Evolutionary conservation across 2,113 vertebrate species (phyloP).

Genomic region (Anarhynchus alexandrinus): DNA sequence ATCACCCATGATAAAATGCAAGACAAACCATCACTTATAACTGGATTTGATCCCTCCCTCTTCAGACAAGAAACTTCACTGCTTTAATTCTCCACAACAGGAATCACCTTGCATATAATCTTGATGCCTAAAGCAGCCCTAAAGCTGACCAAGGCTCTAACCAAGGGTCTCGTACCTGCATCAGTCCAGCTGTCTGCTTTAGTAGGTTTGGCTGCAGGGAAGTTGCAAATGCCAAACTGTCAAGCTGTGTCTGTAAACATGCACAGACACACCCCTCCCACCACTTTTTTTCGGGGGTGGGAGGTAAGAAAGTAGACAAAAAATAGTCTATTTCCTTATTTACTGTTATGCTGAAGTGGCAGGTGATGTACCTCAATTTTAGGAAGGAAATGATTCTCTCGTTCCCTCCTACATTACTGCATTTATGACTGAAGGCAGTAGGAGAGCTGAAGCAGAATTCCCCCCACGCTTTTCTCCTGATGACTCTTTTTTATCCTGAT

Average conservation of each 20-base stretch:
- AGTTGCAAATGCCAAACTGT: background rate
- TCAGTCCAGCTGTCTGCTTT: background rate
- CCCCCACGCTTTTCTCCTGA: background rate
- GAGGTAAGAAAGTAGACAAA: background rate
- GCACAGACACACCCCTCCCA: background rate
- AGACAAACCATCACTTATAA: background rate
- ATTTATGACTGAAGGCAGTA: background rate
- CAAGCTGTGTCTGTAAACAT: background rate
- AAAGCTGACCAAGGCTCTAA: background rate
- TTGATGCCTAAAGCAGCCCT: background rate
- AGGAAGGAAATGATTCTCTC: background rate
- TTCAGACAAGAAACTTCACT: background rate
- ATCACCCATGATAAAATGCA: background rate
- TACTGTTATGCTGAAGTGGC: background rate
- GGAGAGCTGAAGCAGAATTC: background rate
- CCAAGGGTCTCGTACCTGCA: too few species aligned
- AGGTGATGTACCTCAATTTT: background rate
- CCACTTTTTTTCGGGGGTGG: too few species aligned
- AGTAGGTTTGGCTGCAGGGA: background rate
- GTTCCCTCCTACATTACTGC: background rate
- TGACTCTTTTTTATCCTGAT: background rate
- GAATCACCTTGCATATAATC: background rate
- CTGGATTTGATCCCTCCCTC: background rate
- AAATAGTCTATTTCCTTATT: background rate
- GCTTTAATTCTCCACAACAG: background rate